Conservation (phyloP, 2,797 vertebrate species). For the Notamacropus eugenii region DNA sequence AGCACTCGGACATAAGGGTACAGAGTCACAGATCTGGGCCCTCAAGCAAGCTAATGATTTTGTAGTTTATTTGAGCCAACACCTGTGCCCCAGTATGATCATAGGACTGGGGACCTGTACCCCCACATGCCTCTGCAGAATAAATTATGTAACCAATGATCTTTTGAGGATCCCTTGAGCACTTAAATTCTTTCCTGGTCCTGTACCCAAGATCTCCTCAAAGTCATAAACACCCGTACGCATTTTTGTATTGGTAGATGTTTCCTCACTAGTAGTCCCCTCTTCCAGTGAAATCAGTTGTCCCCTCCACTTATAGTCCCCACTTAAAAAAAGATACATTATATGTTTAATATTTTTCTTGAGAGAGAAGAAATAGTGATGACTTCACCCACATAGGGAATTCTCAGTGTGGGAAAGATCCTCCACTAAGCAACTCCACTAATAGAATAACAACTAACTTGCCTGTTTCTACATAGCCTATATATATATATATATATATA, state of each 20-base stretch:
- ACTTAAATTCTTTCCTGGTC: background rate
- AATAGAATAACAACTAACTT: background rate
- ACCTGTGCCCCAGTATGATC: background rate
- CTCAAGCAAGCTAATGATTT: background rate
- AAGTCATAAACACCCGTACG: background rate
- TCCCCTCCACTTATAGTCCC: background rate
- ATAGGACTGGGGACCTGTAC: background rate
- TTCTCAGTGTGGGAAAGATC: background rate
- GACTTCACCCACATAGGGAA: background rate
- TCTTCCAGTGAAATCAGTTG: background rate
- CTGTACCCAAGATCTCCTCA: background rate
- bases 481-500: background rate
- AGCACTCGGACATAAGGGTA: background rate
- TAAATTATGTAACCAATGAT: background rate
- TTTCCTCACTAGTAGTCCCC: background rate
- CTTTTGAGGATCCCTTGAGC: background rate
- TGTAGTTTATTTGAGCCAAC: background rate
- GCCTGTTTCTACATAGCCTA: background rate
- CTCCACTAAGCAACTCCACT: background rate
- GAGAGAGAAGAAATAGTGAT: background rate
- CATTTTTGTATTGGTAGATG: background rate
- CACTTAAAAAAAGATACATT: background rate
- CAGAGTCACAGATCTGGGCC: background rate
- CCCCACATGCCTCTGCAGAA: background rate
- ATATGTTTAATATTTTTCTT: background rate